Base-by-base conservation (phyloP, 2,797 vertebrate genomes). In the Coilia nasus region DNA sequence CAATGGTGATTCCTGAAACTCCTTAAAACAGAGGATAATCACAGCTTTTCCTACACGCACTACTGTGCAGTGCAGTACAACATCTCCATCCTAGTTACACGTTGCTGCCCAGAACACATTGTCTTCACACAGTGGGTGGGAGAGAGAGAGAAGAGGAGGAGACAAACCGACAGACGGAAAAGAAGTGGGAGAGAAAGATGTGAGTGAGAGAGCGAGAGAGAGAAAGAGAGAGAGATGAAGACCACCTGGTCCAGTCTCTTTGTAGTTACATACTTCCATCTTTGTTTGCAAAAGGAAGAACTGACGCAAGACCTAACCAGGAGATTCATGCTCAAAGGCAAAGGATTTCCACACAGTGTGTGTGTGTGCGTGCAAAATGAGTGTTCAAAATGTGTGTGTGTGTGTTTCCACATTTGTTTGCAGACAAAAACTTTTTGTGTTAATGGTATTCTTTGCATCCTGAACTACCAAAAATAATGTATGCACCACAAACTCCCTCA, bases 91-190 rank as follows among this genome's bases (percentile, higher is more conserved):
- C 6, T 15, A 41, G 15, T 78, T 78, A 35, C 7, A 44, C 44
- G 28, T 44, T 78, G 31, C 35, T 6, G 31, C 71, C 19, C 17
- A 78, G 19, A 78, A 78, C 35, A 21, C 35, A 78, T 44, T 44
- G 71, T 44, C 71, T 7, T 78, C 5, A 3, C 31, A 15, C 35
- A 14, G 11, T 12, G 1, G 31, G 41, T 41, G 81, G 75, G 15
- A 44, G 28, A 54, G 50, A 82, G 80, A 82, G 47, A 50, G 83
- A 71, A 60, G 54, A 81, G 60, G 60, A 71, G 6, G 46, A 28
- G 31, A 87, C 10, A 10, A 47, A 47, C 46, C 3, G 10, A 47
- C 46, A 47, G 46, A 47, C 3, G 46, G 50, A 54, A 3, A 25
- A n/a, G 25, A 1, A 78, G 71, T 1, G 6, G 41, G 7, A 41